Conservation (phyloP, 2,888 invertebrate genomes). For the Melanchra persicariae region DNA sequence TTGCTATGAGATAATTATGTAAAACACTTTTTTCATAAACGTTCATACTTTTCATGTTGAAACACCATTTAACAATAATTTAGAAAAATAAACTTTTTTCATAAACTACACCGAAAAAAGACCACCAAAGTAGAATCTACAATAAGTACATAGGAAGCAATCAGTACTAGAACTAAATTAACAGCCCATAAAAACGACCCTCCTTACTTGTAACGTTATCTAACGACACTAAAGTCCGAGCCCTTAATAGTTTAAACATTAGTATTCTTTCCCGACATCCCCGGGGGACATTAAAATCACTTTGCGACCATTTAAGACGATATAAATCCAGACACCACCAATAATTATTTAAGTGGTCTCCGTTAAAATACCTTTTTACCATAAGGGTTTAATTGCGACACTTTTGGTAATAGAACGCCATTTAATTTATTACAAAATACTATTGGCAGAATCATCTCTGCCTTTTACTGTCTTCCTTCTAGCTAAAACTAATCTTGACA, state of each 20-base stretch:
- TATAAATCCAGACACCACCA: slow-evolving; percentile 54
- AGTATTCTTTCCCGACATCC: slow-evolving; percentile 60
- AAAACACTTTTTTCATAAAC: no score
- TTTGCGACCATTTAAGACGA: slow-evolving; percentile 58
- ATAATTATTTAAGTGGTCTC: slow-evolving; percentile 42
- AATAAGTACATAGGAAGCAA: not conserved
- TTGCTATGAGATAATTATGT: no score
- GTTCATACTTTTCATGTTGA: no score
- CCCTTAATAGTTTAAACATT: slow-evolving; percentile 62
- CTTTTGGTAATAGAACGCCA: not conserved
- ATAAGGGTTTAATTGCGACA: slow-evolving; percentile 8
- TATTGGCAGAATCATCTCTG: not conserved
- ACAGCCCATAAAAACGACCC: slow-evolving; percentile 29
- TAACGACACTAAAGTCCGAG: slow-evolving; percentile 38
- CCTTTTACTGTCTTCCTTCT: not conserved
- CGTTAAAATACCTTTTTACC: slow-evolving; percentile 20
- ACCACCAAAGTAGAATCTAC: not conserved
- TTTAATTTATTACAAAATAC: not conserved
- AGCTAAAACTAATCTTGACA: not conserved
- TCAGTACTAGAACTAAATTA: slow-evolving; percentile 18
- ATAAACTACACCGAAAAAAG: not conserved
- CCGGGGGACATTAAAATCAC: slow-evolving; percentile 62
- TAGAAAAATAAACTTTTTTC: no score
- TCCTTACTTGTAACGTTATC: slow-evolving; percentile 32
- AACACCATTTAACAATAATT: no score